Evolutionary conservation across 2,888 invertebrate species (phyloP), one percentile per base, ranked within the genome.

Genomic region (Lymantria dispar): DNA sequence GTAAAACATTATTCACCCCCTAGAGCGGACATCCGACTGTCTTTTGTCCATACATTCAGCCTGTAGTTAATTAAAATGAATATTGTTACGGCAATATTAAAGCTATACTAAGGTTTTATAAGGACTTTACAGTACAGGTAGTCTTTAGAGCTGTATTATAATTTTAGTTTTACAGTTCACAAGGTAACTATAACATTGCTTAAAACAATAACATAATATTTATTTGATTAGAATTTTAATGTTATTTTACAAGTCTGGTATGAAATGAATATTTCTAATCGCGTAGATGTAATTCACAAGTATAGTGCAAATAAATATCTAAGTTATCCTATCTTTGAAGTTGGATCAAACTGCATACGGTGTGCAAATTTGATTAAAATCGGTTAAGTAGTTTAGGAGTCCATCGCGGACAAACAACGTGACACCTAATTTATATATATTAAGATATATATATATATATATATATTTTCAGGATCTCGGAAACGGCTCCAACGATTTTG

Each of bases 1-100:
- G 1, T 62, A 58, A 74, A 8, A 8, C 0, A 40, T 47, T 12
- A 31, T 15, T 47, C 47, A 59, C 62, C 62, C 72, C 76, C 72
- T 60, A 52, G 60, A 72, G 64, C 77, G 78, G 77, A 82, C 73
- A 70, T 80, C 76, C 74, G 77, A 70, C 76, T 76, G 79, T 80
- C 83, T 85, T 85, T 86, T 85, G 83, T 85, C 69, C 72, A 72
- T 70, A 70, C 72, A 77, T 72, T 78, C 68, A 70, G 71, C 74
- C 73, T 71, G 68, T 77, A 80, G 82, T 83, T 85, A 85, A 86
- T 86, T 87, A 85, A 86, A 85, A 83, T 70, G 80, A 83, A 82
- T 83, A 80, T 77, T 76, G 76, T 76, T 68, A 62, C 58, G 59
- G 61, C 65, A 62, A 59, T 60, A 59, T 58, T 58, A 49, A 50